A percentile compares a stretch with the other conserved stretches of the same genome.
Conservation (phyloP, 2,888 invertebrate genomes). For the Sycophila texana region DNA sequence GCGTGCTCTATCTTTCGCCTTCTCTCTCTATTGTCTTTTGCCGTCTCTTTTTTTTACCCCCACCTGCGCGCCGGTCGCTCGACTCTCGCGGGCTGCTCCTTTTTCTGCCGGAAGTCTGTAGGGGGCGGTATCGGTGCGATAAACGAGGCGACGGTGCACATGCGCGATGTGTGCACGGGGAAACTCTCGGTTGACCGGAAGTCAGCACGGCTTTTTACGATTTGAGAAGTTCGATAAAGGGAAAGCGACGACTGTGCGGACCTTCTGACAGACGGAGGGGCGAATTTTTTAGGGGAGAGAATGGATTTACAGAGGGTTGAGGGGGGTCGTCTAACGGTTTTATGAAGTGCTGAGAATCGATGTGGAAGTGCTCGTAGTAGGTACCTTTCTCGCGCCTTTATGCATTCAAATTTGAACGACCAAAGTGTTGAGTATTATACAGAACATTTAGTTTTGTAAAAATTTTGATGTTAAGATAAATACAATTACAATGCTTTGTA, state of each 20-base stretch:
- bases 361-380: too few relatives aligned
- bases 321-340: conserved; percentile 17
- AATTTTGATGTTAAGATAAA: too few relatives aligned
- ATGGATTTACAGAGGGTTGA: not conserved
- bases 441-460: too few relatives aligned
- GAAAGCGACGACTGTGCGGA: not conserved
- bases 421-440: too few relatives aligned
- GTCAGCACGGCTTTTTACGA: not conserved
- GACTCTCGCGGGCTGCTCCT: not conserved
- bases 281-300: not conserved
- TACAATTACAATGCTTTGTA: too few relatives aligned
- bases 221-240: not conserved
- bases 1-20: not conserved
- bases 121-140: not conserved
- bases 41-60: not conserved
- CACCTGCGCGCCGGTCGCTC: not conserved
- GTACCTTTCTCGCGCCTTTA: not conserved
- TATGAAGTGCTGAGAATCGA: not conserved
- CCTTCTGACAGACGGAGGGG: not conserved
- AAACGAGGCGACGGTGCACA: not conserved
- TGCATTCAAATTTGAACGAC: conserved; percentile 5
- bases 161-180: not conserved
- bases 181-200: conserved; percentile 24
- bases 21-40: not conserved
- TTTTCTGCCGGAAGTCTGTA: conserved; percentile 11